phyloP scores from a whole-genome alignment of 2,797 vertebrate genomes.

The Hydrophis major region DNA sequence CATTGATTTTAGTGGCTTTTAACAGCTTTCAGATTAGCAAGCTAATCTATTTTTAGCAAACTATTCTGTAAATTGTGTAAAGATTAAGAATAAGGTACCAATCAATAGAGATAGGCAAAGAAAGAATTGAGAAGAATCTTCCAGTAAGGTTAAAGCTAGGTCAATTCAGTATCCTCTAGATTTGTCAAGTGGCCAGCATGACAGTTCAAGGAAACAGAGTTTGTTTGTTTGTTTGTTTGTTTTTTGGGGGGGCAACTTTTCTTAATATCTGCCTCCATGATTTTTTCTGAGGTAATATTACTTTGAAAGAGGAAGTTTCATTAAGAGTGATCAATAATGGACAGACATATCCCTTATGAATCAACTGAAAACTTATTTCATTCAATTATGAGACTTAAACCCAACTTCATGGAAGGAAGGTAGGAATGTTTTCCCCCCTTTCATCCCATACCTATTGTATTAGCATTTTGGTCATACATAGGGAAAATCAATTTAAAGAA shows the following conservation, averaged over 20 bases:
- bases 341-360: neutral
- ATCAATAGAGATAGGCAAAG: neutral
- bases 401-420: neutral
- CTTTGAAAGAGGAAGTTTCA: neutral
- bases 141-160: neutral
- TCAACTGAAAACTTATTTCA: neutral
- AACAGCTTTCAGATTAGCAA: neutral
- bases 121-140: neutral
- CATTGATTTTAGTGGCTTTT: neutral
- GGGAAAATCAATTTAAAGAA: neutral
- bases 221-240: too few relatives aligned
- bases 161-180: neutral
- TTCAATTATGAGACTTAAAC: neutral
- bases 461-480: neutral
- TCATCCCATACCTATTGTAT: neutral
- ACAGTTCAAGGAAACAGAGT: neutral
- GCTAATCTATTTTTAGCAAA: neutral
- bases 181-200: neutral
- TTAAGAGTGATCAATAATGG: neutral
- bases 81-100: neutral
- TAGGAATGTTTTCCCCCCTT: neutral
- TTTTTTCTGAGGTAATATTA: neutral
- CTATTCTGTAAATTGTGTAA: neutral
- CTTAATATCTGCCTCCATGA: neutral
- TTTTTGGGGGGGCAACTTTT: fast-evolving